Base-by-base conservation (phyloP, 2,113 vertebrate species). In the Hystrix brachyura region DNA sequence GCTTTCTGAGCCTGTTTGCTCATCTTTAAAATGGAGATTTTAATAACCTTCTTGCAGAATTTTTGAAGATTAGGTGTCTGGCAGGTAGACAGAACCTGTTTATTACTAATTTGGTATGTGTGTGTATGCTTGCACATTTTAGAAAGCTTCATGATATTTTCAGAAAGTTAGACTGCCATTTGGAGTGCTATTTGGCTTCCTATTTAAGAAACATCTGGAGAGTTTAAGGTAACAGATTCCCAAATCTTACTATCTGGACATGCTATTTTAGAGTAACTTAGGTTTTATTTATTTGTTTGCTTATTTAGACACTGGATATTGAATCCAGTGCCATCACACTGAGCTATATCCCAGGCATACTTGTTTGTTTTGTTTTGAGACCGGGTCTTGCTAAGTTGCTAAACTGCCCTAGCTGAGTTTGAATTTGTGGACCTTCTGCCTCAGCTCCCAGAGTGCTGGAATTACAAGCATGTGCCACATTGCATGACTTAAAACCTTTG, bases 41-140 rank as follows among this genome's bases (percentile, higher is more conserved):
- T 87, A 92, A 65, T 81, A 27, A 5, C 12, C 13, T 87, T 91
- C 29, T 91, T 86, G 51, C 1, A 34, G 71, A 81, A 85, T 55
- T 90, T 92, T 96, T 94, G 64, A 94, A 38, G 5, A 59, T 87
- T 96, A 91, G 14, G 18, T 29, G 65, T 29, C n/a, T 94, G 62
- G 21, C 29, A 87, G 46, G 59, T 90, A 90, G 86, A 64, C 87
- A 32, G 25, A 57, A 64, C 19, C 59, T 90, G 2, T 48, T 3
- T 43, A 19, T 74, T 74, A 46, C n/a, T 12, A 4, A 43, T 46
- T 25, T 48, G 23, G 4, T 90, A 1, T 78, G 27, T 38, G 2
- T 51, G 38, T 78, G n/a, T 57, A 48, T 60, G 19, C 46, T 29
- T 46, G 71, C 21, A 74, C 43, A 74, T 71, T 69, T 71, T 51